These are phyloP conservation scores for Nomada goodeniana DNA, from an alignment of 2,888 invertebrate genomes.

Conservation along the genomic window DNA sequence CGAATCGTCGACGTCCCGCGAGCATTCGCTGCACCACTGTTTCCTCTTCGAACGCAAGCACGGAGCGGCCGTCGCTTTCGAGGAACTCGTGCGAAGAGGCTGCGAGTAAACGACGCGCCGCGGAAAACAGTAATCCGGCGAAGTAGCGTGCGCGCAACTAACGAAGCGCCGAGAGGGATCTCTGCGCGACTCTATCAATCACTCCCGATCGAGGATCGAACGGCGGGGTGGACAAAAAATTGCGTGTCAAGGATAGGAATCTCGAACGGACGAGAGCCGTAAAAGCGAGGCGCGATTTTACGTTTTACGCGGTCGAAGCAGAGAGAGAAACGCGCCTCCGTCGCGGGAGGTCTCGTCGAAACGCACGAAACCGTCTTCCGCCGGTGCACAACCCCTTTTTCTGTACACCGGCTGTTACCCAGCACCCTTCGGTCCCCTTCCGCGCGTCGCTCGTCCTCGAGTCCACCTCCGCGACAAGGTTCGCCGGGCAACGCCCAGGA, in stretches of 20 bases:
- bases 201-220: background rate
- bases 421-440: conserved; percentile 43
- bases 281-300: conserved; percentile 16
- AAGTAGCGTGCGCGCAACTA: background rate
- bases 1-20: background rate
- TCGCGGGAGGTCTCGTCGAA: conserved; percentile 57
- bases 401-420: conserved; percentile 44
- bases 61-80: background rate
- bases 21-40: background rate
- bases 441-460: conserved; percentile 22
- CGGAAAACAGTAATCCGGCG: too few relatives aligned
- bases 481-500: conserved; percentile 78
- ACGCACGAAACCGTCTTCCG: conserved; percentile 55
- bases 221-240: background rate
- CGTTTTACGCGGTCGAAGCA: background rate
- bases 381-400: conserved; percentile 32
- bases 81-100: background rate
- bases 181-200: background rate
- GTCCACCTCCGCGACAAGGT: conserved; percentile 60
- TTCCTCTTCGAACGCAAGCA: background rate
- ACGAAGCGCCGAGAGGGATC: background rate
- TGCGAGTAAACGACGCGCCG: too few relatives aligned
- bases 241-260: background rate
- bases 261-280: background rate
- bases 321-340: background rate